phyloP scores from a whole-genome alignment of 1,140 invertebrate species.

The Tigriopus japonicus region DNA sequence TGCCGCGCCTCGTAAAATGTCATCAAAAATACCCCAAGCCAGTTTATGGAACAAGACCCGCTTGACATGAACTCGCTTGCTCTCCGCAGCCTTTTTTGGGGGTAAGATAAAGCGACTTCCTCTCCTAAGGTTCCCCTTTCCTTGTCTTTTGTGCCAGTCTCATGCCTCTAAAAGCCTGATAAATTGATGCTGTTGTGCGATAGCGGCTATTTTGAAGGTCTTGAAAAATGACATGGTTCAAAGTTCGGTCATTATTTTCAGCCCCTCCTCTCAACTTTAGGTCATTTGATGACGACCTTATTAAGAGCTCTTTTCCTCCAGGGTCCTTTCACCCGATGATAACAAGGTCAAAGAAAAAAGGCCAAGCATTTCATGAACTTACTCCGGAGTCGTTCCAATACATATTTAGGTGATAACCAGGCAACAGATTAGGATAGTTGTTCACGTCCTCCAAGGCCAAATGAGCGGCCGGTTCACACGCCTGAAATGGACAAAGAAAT shows the following conservation, averaged over 20 bases:
- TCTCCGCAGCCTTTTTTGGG: too few species aligned
- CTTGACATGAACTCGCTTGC: too few species aligned
- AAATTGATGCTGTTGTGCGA: too few species aligned
- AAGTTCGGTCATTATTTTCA: neutral
- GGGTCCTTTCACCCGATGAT: neutral
- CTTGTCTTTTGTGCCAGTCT: too few species aligned
- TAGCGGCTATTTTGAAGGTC: constrained; percentile 2
- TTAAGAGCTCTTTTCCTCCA: neutral
- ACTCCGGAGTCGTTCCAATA: constrained; percentile 97
- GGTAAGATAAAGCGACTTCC: too few species aligned
- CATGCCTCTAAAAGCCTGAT: too few species aligned
- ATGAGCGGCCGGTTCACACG: constrained; percentile 81
- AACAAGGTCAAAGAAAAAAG: neutral
- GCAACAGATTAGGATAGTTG: constrained; percentile 61
- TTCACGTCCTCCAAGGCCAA: constrained; percentile 94
- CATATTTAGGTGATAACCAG: constrained; percentile 72
- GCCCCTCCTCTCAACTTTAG: neutral
- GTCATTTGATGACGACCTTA: neutral
- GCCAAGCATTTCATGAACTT: constrained; percentile 20
- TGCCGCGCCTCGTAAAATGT: too few species aligned
- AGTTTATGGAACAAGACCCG: too few species aligned
- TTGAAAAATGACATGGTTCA: constrained; percentile 6
- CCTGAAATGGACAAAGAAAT: constrained; percentile 27
- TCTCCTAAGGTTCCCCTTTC: too few species aligned
- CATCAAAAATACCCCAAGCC: too few species aligned